A percentile compares a stretch with the other conserved stretches of the same genome.
phyloP scores from a whole-genome alignment of 2,888 invertebrate genomes.

The Lepidochrysops patricia region DNA sequence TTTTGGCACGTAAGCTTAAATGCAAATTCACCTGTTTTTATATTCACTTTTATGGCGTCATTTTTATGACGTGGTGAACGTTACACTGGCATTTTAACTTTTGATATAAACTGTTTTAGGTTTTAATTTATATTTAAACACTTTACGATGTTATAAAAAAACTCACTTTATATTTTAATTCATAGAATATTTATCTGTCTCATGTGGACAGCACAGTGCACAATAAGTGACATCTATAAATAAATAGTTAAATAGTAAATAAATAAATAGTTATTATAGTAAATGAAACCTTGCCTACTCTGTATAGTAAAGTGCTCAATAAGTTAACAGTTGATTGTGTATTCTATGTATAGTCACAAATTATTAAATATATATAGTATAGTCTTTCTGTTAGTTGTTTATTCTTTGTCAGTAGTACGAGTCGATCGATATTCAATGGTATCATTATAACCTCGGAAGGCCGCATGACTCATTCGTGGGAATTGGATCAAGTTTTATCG shows the following conservation, averaged over 20 bases:
- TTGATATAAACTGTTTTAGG: neutral
- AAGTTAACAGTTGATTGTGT: too few species aligned
- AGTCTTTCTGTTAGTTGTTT: neutral
- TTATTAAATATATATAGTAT: too few species aligned
- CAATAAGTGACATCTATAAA: too few species aligned
- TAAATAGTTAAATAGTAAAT: too few species aligned
- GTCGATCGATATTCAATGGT: slow-evolving; percentile 55
- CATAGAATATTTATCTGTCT: neutral
- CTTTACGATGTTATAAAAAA: neutral
- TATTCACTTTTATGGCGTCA: neutral
- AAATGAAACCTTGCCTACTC: too few species aligned
- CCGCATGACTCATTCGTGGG: slow-evolving; percentile 44
- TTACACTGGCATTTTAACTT: neutral
- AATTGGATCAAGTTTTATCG: slow-evolving; percentile 50
- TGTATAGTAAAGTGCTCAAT: too few species aligned
- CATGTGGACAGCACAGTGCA: neutral
- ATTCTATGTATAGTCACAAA: too few species aligned
- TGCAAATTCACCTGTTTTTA: neutral
- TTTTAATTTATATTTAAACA: neutral
- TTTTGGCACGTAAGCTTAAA: neutral
- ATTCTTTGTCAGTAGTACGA: slow-evolving; percentile 27
- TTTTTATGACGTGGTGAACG: neutral
- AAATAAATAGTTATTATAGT: too few species aligned
- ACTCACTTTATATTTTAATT: neutral
- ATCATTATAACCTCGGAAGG: slow-evolving; percentile 53